These are phyloP conservation scores for Yponomeuta cagnagella DNA, from an alignment of 2,888 invertebrate species.

Conservation along the genomic window DNA sequence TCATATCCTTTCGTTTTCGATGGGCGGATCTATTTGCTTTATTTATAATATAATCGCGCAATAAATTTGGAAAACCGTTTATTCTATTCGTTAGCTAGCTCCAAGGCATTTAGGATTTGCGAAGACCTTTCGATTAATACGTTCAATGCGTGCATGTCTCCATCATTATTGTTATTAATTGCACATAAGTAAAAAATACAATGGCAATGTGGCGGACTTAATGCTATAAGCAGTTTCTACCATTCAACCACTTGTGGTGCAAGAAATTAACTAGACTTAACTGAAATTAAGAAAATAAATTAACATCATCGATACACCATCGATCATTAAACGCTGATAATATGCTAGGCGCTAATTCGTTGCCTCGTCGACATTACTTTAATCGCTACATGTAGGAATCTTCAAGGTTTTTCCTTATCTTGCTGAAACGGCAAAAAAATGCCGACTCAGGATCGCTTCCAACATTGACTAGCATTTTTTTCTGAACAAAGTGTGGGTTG, in stretches of 20 bases:
- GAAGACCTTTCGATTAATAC: background rate
- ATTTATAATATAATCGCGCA: background rate
- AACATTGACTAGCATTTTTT: background rate
- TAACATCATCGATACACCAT: background rate
- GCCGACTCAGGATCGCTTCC: slow-evolving; percentile 19
- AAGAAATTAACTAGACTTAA: too few relatives aligned
- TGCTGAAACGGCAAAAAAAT: slow-evolving; percentile 30
- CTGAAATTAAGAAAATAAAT: too few relatives aligned
- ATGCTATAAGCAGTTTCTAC: too few relatives aligned
- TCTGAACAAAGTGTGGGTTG: background rate
- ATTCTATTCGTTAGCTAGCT: background rate
- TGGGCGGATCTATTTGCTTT: background rate
- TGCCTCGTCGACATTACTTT: slow-evolving; percentile 27
- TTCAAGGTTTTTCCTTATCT: slow-evolving; percentile 45
- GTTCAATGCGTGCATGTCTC: background rate
- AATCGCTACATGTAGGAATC: slow-evolving; percentile 24
- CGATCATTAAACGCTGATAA: background rate
- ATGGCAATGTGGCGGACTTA: too few relatives aligned
- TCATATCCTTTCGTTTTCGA: background rate
- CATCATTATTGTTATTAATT: background rate
- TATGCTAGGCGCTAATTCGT: slow-evolving; percentile 16
- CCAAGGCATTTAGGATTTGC: background rate
- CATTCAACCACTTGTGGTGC: too few relatives aligned
- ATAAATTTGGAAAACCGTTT: background rate
- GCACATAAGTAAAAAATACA: too few relatives aligned